Evolutionary conservation across 2,888 invertebrate species (phyloP).

Genomic region (Hemaris fuciformis): DNA sequence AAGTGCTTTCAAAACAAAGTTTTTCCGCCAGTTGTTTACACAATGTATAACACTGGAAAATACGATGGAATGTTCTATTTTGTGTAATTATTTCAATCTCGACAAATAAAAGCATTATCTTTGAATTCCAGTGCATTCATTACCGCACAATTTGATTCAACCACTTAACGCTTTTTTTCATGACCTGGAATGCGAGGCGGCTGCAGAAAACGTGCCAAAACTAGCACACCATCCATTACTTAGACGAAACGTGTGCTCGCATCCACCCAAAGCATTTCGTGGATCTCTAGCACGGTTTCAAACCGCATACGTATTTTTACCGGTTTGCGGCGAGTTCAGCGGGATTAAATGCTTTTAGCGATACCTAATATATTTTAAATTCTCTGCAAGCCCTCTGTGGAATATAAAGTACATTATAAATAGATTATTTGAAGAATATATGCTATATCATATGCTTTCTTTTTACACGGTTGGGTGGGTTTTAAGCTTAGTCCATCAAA

Average conservation of each 20-base stretch:
- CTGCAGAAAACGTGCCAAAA: slow-evolving; percentile 10
- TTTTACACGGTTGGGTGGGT: too few species aligned
- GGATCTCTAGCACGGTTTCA: slow-evolving; percentile 1
- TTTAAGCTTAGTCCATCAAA: too few species aligned
- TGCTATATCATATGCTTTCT: too few species aligned
- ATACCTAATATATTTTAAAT: neutral
- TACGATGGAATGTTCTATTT: too few species aligned
- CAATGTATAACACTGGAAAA: too few species aligned
- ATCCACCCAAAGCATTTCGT: slow-evolving; percentile 10
- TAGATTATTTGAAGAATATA: too few species aligned
- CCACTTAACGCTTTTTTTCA: slow-evolving; percentile 1
- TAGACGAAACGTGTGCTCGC: slow-evolving; percentile 8
- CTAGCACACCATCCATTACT: slow-evolving; percentile 9
- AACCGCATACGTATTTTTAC: slow-evolving; percentile 8
- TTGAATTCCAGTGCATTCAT: too few species aligned
- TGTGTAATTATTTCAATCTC: too few species aligned
- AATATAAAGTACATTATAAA: too few species aligned
- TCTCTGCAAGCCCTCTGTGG: neutral
- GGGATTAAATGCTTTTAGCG: slow-evolving; percentile 7
- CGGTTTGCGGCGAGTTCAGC: neutral
- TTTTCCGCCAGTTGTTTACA: too few species aligned
- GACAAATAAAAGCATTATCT: too few species aligned
- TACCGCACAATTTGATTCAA: neutral
- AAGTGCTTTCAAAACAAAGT: too few species aligned
- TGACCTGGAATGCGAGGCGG: slow-evolving; percentile 5